Evolutionary conservation across 2,797 vertebrate species (phyloP), one percentile per base, ranked within the genome.

Genomic region (Setipinna tenuifilis): DNA sequence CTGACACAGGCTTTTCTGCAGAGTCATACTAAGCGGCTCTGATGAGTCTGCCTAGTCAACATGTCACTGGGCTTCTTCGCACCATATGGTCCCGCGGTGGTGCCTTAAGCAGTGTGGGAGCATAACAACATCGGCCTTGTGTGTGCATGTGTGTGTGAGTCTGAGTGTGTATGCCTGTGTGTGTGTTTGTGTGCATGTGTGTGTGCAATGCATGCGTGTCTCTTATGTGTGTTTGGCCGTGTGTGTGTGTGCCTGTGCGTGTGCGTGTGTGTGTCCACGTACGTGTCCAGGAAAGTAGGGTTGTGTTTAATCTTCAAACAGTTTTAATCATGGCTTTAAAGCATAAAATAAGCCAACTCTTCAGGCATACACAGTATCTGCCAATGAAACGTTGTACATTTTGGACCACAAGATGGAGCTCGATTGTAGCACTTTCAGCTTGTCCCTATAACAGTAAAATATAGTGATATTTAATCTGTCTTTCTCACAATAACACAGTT

Each of bases 1-100:
- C 10, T 2, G 19, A 31, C 57, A 31, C 21, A 62, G 31, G 16
- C 0, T n/a, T 59, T 50, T 44, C 80, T 59, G 41, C 21, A 82
- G 58, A 17, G 81, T 28, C 41, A 59, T 41, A 9, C 71, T 81
- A 59, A 23, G 28, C n/a, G 57, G 35, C 35, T 19, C 54, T 61
- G 46, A 68, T 54, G 28, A 71, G 84, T n/a, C 59, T 83, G 44
- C 44, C 80, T 65, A 85, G 44, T 85, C 84, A 85, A 48, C 81
- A 85, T 85, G 81, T 82, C 84, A 68, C 46, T 48, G 84, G 81
- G 59, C 68, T 82, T 68, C 82, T 68, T 41, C 31, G 65, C 48
- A 48, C 25, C 84, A 81, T 80, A 61, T 82, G 84, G 28, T n/a
- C 21, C 54, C 19, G 80, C 84, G 44, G 65, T 48, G n/a, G 50